A percentile compares a stretch with the other conserved stretches of the same genome.
Conservation (phyloP, 1,140 invertebrate genomes). For the Philopotamus ludificatus region DNA sequence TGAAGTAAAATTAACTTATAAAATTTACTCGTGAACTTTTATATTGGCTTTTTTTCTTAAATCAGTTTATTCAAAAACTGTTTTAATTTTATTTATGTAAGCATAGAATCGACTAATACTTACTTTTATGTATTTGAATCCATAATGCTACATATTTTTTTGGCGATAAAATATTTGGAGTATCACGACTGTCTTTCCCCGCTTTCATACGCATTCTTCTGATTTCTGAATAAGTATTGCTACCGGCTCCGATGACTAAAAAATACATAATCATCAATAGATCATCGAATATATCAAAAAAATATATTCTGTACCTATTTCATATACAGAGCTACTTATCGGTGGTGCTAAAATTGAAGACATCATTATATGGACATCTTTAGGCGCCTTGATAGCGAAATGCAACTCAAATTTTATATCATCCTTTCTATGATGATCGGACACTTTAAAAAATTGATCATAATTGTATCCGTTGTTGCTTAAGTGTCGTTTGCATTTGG, state of each 20-base stretch:
- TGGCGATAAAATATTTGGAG: slow-evolving; percentile 54
- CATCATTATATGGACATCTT: slow-evolving; percentile 62
- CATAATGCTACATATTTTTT: slow-evolving; percentile 59
- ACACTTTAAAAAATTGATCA: slow-evolving; percentile 50
- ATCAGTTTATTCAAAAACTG: neutral
- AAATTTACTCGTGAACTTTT: too few species aligned
- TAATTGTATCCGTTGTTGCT: slow-evolving; percentile 54
- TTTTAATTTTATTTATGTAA: neutral
- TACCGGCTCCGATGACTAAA: slow-evolving; percentile 60
- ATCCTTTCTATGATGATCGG: slow-evolving; percentile 43
- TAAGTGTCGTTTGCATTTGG: slow-evolving; percentile 52
- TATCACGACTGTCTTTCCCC: slow-evolving; percentile 51
- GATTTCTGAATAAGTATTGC: slow-evolving; percentile 61
- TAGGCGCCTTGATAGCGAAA: slow-evolving; percentile 57
- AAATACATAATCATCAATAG: too few species aligned
- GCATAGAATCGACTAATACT: neutral
- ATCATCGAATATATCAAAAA: neutral
- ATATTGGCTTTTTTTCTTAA: neutral
- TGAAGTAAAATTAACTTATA: too few species aligned
- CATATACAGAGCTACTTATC: slow-evolving; percentile 57
- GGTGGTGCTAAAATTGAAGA: slow-evolving; percentile 48
- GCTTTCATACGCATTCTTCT: slow-evolving; percentile 55
- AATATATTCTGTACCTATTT: slow-evolving; percentile 52
- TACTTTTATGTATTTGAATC: slow-evolving; percentile 56
- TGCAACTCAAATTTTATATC: slow-evolving; percentile 56